Evolutionary conservation across 2,797 vertebrate species (phyloP).

Genomic region (Huso huso): DNA sequence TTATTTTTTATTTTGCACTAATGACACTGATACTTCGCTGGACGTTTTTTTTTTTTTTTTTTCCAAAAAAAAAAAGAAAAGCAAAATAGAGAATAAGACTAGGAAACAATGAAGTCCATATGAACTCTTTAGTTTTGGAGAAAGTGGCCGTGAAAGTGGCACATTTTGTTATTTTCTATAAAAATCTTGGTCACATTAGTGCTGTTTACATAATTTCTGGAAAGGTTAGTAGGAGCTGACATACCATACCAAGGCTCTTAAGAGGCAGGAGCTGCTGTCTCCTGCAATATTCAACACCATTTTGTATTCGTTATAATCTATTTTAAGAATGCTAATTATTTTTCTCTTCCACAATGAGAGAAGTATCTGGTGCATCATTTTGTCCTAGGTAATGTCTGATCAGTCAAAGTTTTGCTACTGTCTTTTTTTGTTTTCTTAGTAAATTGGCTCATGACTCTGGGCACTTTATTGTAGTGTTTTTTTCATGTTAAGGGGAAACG

Average conservation of each 20-base stretch:
- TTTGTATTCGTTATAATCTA: slow-evolving; percentile 43
- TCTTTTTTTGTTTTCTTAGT: slow-evolving; percentile 8
- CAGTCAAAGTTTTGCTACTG: not conserved
- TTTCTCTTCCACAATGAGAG: slow-evolving; percentile 32
- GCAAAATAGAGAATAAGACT: slow-evolving; percentile 12
- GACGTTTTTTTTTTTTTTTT: slow-evolving; percentile 67
- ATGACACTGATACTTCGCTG: slow-evolving; percentile 69
- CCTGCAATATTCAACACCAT: slow-evolving; percentile 52
- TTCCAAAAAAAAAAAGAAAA: slow-evolving; percentile 21
- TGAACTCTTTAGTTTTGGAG: slow-evolving; percentile 15
- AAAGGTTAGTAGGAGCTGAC: slow-evolving; percentile 55
- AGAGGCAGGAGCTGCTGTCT: slow-evolving; percentile 56
- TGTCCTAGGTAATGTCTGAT: slow-evolving; percentile 6
- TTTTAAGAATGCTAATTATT: slow-evolving; percentile 32
- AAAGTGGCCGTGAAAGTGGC: slow-evolving; percentile 18
- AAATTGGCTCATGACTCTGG: not conserved
- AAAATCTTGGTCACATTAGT: slow-evolving; percentile 24
- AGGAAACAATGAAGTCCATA: slow-evolving; percentile 31
- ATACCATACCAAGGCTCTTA: slow-evolving; percentile 73
- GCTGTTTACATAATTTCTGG: slow-evolving; percentile 46
- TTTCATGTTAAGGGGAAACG: not conserved
- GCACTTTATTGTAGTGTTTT: slow-evolving; percentile 3
- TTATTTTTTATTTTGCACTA: slow-evolving; percentile 78
- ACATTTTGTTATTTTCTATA: slow-evolving; percentile 20
- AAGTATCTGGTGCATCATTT: not conserved